These are phyloP conservation scores for Microtus oregoni DNA, from an alignment of 2,113 vertebrate species.

Conservation along the genomic window DNA sequence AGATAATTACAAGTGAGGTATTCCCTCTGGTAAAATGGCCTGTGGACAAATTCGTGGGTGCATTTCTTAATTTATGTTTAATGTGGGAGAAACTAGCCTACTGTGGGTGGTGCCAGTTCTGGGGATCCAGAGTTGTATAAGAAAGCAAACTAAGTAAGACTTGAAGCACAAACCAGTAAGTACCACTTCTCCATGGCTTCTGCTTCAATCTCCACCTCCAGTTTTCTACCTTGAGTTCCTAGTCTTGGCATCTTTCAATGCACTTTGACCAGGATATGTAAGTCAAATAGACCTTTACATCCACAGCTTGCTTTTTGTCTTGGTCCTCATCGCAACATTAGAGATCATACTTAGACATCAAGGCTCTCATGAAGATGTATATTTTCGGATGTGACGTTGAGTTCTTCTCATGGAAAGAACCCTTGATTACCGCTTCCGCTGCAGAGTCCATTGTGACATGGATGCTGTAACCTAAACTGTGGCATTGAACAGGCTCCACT, in stretches of 20 bases:
- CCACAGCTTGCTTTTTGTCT: neutral
- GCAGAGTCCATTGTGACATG: neutral
- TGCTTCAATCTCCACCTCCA: neutral
- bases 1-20: neutral
- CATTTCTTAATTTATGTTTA: neutral
- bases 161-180: neutral
- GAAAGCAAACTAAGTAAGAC: neutral
- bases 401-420: neutral
- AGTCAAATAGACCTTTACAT: neutral
- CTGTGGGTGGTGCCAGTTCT: neutral
- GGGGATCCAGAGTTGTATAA: neutral
- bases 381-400: neutral
- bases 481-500: neutral
- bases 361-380: neutral
- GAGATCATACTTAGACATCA: neutral
- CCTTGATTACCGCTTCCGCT: neutral
- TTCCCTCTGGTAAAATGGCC: neutral
- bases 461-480: neutral
- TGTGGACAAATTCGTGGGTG: neutral
- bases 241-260: neutral
- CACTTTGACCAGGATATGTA: neutral
- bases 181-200: neutral
- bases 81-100: neutral
- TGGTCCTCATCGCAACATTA: neutral
- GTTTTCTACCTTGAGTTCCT: neutral